These are phyloP conservation scores for Megaceryle maxima DNA, from an alignment of 2,113 vertebrate species.

Conservation along the genomic window DNA sequence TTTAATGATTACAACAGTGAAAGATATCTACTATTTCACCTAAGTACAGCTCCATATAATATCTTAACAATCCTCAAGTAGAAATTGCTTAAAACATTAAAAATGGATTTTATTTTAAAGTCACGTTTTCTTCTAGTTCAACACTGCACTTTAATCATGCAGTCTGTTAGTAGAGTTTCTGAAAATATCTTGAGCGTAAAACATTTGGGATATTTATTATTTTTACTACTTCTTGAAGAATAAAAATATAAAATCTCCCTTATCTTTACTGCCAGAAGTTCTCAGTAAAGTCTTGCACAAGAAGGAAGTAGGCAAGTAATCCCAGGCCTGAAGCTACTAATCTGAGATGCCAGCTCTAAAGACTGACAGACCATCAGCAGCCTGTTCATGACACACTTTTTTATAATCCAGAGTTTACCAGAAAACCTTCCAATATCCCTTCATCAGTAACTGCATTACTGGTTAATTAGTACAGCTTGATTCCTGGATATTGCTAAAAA, in stretches of 20 bases:
- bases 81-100: background rate
- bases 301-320: background rate
- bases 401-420: background rate
- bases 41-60: background rate
- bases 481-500: background rate
- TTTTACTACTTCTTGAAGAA: background rate
- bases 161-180: background rate
- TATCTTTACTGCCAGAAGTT: background rate
- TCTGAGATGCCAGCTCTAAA: background rate
- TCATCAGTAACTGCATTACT: background rate
- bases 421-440: background rate
- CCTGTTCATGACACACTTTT: background rate
- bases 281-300: background rate
- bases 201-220: background rate
- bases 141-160: background rate
- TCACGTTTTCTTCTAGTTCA: background rate
- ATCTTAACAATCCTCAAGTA: background rate
- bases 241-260: background rate
- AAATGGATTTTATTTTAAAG: background rate
- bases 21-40: background rate
- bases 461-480: background rate
- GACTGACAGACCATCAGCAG: background rate
- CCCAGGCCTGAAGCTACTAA: background rate
- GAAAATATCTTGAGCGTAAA: background rate
- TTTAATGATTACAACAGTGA: background rate